Base-by-base conservation (phyloP, 2,888 invertebrate genomes). In the Heliconius aoede region DNA sequence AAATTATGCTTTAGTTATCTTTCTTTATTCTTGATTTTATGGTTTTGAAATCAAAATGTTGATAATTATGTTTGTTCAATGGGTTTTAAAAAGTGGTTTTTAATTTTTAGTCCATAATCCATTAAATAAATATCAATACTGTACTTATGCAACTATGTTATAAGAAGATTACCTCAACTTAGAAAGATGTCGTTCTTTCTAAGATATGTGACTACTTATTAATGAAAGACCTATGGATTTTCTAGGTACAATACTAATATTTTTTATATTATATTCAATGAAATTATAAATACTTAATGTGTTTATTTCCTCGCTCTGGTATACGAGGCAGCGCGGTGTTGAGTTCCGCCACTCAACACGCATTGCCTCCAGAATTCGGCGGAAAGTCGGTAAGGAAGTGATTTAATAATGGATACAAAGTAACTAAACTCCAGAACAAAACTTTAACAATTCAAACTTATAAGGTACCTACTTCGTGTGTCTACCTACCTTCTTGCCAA, bases 1-100 rank as follows among this genome's bases (percentile, higher is more conserved):
- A 51, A 21, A 51, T 51, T 51, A 26, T 5, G 60, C 5, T 64
- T 32, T 32, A 7, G n/a, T 64, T 36, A 64, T n/a, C 64, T 64
- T 32, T n/a, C 64, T 64, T 32, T 36, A 62, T 61, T 60, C 7
- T 61, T 61, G 21, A 28, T 61, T 28, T 61, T 61, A 61, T 61
- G 18, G 18, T 28, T 28, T 28, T 61, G 8, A 30, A 28, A 21
- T 61, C 18, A 30, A 28, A 30, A 28, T 21, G 15, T 46, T 18
- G 7, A 18, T 46, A 46, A 46, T 46, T 24, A 26, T 60, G 26
- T 60, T 60, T 26, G 26, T 26, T 24, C n/a, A 11, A 58, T 58
- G 58, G 58, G 9, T 11, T 58, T 24, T 24, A n/a, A 58, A 11
- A 58, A 21, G 11, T 11, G 58, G 13, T n/a, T 13, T 58, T 58